Base-by-base conservation (phyloP, 2,797 vertebrate genomes). In the Schizopygopsis malacanthus region DNA sequence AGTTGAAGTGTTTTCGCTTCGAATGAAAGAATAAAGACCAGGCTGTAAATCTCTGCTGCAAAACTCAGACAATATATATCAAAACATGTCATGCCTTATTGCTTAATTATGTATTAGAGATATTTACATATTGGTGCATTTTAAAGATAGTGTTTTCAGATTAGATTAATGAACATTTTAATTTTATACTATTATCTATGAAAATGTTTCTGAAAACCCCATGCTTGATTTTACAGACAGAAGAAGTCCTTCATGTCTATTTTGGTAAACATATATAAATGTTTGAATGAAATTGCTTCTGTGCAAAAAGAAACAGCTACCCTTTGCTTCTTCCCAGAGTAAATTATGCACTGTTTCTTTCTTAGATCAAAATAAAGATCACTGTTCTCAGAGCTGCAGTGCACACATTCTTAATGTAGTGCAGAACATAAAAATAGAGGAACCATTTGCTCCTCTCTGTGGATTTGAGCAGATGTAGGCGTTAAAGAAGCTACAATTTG, bases 341-440 rank as follows among this genome's bases (percentile, higher is more conserved):
- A 63, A n/a, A 39, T 70, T 50, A 33, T 18, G 15, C 37, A 63
- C 9, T 63, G 73, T 65, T 52, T 25, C 18, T 76, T 76, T 52
- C 22, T 8, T 20, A 50, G 18, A 65, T 67, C 25, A 80, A 80
- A 63, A 50, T 25, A 80, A 50, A 47, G 15, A 59, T 45, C 77
- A 41, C 56, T 39, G 11, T 50, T 63, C 54, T 63, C 50, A 59
- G 20, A 65, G 59, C 82, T 16, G 56, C 50, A 65, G 70, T 65
- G 43, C 43, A 16, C 63, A 83, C 70, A 75, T 61, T 76, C 22
- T 67, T 77, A 67, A 84, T 84, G 82, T 67, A 12, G 6, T 4
- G 7, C 71, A 50, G 43, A 84, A 67, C 59, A 84, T 80, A 67
- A 80, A 80, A 80, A 67, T 25, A 63, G n/a, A 79, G 54, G 8